Conservation (phyloP, 1,140 invertebrate genomes). For the Orius laevigatus region DNA sequence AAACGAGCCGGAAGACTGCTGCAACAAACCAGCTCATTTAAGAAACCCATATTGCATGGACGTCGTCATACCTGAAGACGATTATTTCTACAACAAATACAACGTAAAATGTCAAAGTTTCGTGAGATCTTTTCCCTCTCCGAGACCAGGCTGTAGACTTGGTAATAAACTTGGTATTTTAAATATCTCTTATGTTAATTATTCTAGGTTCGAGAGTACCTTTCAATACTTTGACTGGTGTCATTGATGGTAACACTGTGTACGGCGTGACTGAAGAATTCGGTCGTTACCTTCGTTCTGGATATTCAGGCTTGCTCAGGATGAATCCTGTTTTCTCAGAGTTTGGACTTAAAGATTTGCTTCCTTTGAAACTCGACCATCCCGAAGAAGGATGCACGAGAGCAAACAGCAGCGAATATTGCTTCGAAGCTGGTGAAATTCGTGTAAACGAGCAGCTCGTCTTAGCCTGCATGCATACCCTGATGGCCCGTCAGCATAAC, state of each 20-base stretch:
- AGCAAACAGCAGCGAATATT: conserved; percentile 72
- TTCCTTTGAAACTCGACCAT: conserved; percentile 74
- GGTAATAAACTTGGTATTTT: conserved; percentile 29
- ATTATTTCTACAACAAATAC: conserved; percentile 80
- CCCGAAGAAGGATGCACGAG: conserved; percentile 83
- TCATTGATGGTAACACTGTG: conserved; percentile 68
- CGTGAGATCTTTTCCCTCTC: conserved; percentile 70
- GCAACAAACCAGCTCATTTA: conserved; percentile 52
- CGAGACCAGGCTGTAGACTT: conserved; percentile 64
- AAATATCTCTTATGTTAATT: neutral
- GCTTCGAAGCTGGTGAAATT: conserved; percentile 65
- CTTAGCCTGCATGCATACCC: conserved; percentile 32
- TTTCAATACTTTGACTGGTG: conserved; percentile 69
- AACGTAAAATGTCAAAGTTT: conserved; percentile 76
- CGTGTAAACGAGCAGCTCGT: conserved; percentile 41
- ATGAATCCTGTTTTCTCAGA: conserved; percentile 81
- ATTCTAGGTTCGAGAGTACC: conserved; percentile 50
- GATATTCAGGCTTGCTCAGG: conserved; percentile 57
- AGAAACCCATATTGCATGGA: conserved; percentile 87
- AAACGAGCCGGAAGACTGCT: conserved; percentile 80
- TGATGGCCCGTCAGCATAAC: conserved; percentile 64
- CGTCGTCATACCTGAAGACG: conserved; percentile 75
- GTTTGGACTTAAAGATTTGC: conserved; percentile 71
- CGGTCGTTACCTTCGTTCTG: conserved; percentile 56
- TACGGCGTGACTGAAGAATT: conserved; percentile 69